Base-by-base conservation (phyloP, 2,888 invertebrate species). In the Abrostola triplasia region DNA sequence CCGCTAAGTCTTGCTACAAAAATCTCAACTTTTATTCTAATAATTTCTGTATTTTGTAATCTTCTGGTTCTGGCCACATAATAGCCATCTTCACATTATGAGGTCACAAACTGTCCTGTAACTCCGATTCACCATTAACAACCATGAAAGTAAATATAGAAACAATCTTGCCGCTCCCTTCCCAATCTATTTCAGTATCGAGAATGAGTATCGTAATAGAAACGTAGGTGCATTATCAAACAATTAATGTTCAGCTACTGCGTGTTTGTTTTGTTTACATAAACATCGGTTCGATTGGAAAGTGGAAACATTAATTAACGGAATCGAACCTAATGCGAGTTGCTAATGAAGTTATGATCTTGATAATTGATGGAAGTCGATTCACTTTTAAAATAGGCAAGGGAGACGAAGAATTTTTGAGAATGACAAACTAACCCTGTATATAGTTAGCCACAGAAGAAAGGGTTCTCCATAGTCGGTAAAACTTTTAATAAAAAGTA, bases 131-230 rank as follows among this genome's bases (percentile, higher is more conserved):
- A 4, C 5, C n/a, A 42, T 11, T 42, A 67, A 54, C 50, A 44
- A 36, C 50, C 42, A 52, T 64, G 70, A 52, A 68, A 67, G 70
- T 57, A 73, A 66, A 75, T 47, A 53, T 42, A 36, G n/a, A 53
- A 41, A 58, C 56, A 40, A 47, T 36, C 9, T 51, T 52, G n/a
- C n/a, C 40, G 53, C 70, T 75, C 77, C 73, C 68, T 64, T 49
- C 44, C 24, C 36, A 8, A 52, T 73, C 73, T 76, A 77, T 77
- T 77, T 77, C 9, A 24, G 56, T 60, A 40, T 47, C 6, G 50
- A 53, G 60, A 71, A 74, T 66, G 64, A 51, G 68, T 64, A 51
- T 50, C 57, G 48, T 41, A 5, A 60, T 60, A 52, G 59, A 24
- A 12, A 69, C 62, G 42, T 59, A 57, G 64, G 56, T 73, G 59